Percentiles rank a stretch among this genome's conserved stretches.
These are phyloP conservation scores for Phataginus tricuspis DNA, from an alignment of 2,797 vertebrate species.

Conservation along the genomic window DNA sequence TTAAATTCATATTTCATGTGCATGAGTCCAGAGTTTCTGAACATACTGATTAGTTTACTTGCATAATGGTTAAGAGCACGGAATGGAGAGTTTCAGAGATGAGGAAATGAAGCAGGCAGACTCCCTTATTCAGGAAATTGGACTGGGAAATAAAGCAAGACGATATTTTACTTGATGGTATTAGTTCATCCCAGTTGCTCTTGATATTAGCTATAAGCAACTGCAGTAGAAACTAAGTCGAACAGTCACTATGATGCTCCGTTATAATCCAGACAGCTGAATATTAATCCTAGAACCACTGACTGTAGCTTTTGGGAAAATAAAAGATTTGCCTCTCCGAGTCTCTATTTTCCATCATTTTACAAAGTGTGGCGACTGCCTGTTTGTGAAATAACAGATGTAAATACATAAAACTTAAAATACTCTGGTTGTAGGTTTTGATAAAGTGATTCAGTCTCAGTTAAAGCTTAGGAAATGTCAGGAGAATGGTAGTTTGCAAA, in stretches of 20 bases:
- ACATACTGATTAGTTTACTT: background rate
- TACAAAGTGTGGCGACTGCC: background rate
- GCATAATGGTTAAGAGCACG: too few relatives aligned
- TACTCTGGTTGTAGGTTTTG: background rate
- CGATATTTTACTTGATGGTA: background rate
- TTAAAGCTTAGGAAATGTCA: background rate
- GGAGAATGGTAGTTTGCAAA: background rate
- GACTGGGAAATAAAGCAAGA: background rate
- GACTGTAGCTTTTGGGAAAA: background rate
- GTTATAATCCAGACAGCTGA: background rate
- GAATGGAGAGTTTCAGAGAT: background rate
- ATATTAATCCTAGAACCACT: background rate
- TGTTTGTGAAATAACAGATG: background rate
- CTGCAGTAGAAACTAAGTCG: background rate
- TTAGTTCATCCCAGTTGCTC: background rate
- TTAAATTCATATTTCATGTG: background rate
- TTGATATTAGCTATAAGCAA: background rate
- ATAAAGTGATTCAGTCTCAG: background rate
- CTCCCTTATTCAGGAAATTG: background rate
- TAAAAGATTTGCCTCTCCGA: background rate
- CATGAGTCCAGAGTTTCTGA: background rate
- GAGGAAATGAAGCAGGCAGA: background rate
- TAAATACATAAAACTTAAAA: background rate
- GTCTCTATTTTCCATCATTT: background rate
- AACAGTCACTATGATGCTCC: background rate